Evolutionary conservation across 2,113 vertebrate species (phyloP), one percentile per base, ranked within the genome.

Genomic region (Phocoena sinus): DNA sequence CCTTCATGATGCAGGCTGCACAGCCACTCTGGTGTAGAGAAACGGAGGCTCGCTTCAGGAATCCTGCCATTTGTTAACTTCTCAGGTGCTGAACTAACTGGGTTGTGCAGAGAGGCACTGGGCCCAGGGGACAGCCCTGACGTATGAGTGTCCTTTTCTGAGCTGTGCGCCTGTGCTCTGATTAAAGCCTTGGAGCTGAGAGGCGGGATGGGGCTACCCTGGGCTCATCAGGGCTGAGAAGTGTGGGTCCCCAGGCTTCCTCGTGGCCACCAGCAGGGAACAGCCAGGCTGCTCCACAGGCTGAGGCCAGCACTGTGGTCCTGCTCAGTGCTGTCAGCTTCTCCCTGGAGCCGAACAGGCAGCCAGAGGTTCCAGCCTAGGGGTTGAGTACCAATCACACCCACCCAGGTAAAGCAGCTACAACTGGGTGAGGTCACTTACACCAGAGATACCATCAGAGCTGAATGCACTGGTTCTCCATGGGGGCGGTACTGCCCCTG

Each of bases 181-280:
- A 89, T 25, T 73, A 41, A 68, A 56, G 87, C 53, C 67, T 9
- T 1, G 28, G 70, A 82, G 53, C 53, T 2, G 21, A 81, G 21
- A 82, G 26, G 31, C 33, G 10, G 21, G 73, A 76, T 8, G 8
- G 25, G 67, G 33, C 67, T 47, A 33, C 23, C 77, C 50, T 25
- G 20, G 47, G 63, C 26, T 94, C 58, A 9, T 5, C 20, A 41
- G 56, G 18, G 23, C 82, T 60, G 81, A 47, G 31, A 65, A 7
- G 14, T 5, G 1, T 68, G 56, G 86, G 70, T 3, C 15, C 47
- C 0, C 0, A 5, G 50, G 33, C 38, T 81, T 36, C 68, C 8
- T 73, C 60, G 7, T 26, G 6, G 68, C 11, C 1, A 1, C 5
- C 41, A 13, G 23, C 23, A 47, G 44, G 76, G 56, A 58, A 65